Evolutionary conservation across 1,140 invertebrate genomes (phyloP).

Genomic region (Drosophila lacteicornis): DNA sequence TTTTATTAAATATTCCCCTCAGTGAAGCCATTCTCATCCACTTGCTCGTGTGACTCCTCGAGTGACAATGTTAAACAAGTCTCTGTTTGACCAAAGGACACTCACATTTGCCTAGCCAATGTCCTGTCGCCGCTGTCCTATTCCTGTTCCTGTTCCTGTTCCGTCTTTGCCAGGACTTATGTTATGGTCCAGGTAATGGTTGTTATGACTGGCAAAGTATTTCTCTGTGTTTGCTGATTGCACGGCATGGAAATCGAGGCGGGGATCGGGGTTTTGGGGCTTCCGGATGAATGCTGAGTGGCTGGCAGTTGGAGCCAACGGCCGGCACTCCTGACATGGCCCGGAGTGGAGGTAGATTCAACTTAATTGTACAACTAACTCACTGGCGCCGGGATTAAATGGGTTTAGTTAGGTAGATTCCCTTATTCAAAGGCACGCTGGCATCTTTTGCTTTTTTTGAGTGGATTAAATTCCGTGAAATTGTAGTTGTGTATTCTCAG

Average conservation of each 20-base stretch:
- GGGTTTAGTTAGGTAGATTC: slow-evolving; percentile 20
- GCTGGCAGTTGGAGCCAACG: slow-evolving; percentile 17
- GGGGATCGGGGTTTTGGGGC: not conserved
- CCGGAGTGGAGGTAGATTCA: slow-evolving; percentile 9
- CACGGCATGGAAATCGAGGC: slow-evolving; percentile 1
- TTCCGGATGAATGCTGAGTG: slow-evolving; percentile 9
- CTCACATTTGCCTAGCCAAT: slow-evolving; percentile 43
- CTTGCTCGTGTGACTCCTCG: slow-evolving; percentile 38
- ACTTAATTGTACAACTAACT: slow-evolving; percentile 38
- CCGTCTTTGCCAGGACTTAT: slow-evolving; percentile 26
- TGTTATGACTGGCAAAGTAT: slow-evolving; percentile 59
- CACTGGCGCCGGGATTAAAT: slow-evolving; percentile 26
- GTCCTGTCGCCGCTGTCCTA: slow-evolving; percentile 18
- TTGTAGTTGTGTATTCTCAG: slow-evolving; percentile 6
- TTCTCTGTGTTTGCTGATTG: slow-evolving; percentile 49
- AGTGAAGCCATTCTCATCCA: slow-evolving; percentile 19
- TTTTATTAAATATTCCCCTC: not conserved
- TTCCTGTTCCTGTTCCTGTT: slow-evolving; percentile 5
- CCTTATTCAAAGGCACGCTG: slow-evolving; percentile 12
- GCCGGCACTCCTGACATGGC: slow-evolving; percentile 14
- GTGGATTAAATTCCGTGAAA: slow-evolving; percentile 20
- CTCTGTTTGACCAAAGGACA: slow-evolving; percentile 55
- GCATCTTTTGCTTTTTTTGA: not conserved
- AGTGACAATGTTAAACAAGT: slow-evolving; percentile 63
- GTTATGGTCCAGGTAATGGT: slow-evolving; percentile 55